These are phyloP conservation scores for Ammodytes marinus DNA, from an alignment of 2,113 vertebrate genomes.

Conservation along the genomic window DNA sequence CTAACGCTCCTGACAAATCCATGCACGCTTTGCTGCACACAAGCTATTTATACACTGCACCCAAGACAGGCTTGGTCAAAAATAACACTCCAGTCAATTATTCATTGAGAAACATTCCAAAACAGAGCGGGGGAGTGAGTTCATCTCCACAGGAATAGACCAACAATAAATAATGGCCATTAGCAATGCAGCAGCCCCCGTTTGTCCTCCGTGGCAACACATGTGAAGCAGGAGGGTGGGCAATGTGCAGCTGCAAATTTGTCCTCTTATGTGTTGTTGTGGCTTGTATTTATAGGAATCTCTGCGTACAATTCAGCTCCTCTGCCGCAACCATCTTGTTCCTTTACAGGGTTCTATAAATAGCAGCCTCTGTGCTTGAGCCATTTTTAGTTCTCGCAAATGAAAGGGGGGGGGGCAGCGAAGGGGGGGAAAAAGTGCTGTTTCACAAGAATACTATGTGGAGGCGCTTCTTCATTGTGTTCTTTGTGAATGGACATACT, in stretches of 20 bases:
- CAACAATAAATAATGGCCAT: conserved; percentile 60
- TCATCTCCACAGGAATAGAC: conserved; percentile 66
- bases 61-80: conserved; percentile 74
- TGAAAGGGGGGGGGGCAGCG: conserved; percentile 42
- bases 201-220: conserved; percentile 39
- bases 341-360: conserved; percentile 82
- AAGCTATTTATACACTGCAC: conserved; percentile 82
- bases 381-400: conserved; percentile 75
- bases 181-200: conserved; percentile 51
- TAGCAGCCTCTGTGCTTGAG: conserved; percentile 73
- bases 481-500: conserved; percentile 21
- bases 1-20: conserved; percentile 76
- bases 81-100: conserved; percentile 80
- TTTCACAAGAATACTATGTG: conserved; percentile 47
- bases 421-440: conserved; percentile 36
- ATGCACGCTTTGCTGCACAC: conserved; percentile 82
- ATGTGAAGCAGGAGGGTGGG: conserved; percentile 25
- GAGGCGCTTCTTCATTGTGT: conserved; percentile 24
- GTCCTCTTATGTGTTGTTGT: conserved; percentile 52
- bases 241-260: conserved; percentile 36
- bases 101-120: conserved; percentile 82
- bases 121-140: conserved; percentile 55
- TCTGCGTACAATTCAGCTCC: conserved; percentile 72
- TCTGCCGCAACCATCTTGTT: conserved; percentile 82
- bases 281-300: conserved; percentile 75